Percentiles rank a stretch among this genome's conserved stretches.
Evolutionary conservation across 2,888 invertebrate species (phyloP).

Genomic region (Drosophila mulleri): DNA sequence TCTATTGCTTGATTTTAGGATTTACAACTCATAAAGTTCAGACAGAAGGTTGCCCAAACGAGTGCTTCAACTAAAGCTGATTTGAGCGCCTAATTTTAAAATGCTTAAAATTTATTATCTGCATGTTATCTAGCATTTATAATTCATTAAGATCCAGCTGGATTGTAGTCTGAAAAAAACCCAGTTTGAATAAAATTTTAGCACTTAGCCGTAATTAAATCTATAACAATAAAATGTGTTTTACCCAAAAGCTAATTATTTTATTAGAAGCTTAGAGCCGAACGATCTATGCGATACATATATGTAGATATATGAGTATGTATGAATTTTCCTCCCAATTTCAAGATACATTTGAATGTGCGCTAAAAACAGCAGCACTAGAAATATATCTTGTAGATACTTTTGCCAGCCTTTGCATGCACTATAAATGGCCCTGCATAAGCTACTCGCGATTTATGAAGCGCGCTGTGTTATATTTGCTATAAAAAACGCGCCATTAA

Average conservation of each 20-base stretch:
- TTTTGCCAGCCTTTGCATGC: constrained; percentile 35
- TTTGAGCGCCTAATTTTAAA: too few species aligned
- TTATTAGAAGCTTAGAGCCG: neutral
- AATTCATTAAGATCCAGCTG: neutral
- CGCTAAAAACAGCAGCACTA: constrained; percentile 51
- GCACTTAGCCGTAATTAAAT: constrained; percentile 17
- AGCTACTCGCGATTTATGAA: constrained; percentile 30
- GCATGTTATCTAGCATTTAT: neutral
- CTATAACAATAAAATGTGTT: constrained; percentile 1
- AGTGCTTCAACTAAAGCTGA: neutral
- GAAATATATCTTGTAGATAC: constrained; percentile 34
- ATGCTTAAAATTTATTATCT: neutral
- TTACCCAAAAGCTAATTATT: neutral
- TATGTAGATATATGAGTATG: neutral
- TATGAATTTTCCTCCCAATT: neutral
- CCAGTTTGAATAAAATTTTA: neutral
- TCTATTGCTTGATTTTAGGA: too few species aligned
- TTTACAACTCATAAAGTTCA: neutral
- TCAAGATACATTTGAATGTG: constrained; percentile 17
- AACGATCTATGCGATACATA: neutral
- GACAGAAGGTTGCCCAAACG: neutral
- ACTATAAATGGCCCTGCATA: constrained; percentile 27
- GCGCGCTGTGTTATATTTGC: constrained; percentile 17
- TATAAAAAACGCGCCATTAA: constrained; percentile 42
- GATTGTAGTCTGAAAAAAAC: neutral